Conservation (phyloP, 1,140 invertebrate species). For the Tetramorium simillimum region DNA sequence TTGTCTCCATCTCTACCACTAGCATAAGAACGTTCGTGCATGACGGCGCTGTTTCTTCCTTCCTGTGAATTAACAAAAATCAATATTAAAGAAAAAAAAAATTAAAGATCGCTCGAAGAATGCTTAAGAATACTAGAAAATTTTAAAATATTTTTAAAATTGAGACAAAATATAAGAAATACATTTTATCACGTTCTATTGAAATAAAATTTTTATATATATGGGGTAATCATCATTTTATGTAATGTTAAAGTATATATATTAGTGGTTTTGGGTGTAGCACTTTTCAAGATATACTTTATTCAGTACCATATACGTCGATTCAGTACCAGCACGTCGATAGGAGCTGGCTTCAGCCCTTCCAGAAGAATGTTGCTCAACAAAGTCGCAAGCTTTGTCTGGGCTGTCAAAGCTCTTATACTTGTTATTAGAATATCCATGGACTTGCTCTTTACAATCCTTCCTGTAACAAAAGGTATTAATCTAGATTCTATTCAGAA, state of each 20-base stretch:
- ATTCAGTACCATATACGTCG: background rate
- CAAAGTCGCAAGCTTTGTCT: constrained; percentile 1
- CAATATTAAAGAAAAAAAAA: no score
- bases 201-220: no score
- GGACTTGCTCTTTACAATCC: background rate
- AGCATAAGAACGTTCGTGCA: background rate
- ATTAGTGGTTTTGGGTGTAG: background rate
- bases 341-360: background rate
- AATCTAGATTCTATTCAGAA: background rate
- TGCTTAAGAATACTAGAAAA: background rate
- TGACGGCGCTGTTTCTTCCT: background rate
- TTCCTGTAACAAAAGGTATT: background rate
- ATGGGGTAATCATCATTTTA: background rate
- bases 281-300: background rate
- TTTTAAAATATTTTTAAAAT: background rate
- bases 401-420: background rate
- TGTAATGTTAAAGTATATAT: background rate
- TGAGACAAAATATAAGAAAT: background rate
- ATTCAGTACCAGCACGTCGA: background rate
- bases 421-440: constrained; percentile 3
- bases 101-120: background rate
- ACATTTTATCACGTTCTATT: background rate
- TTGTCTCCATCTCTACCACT: background rate
- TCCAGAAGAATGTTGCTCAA: background rate
- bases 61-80: constrained; percentile 7